Conservation (phyloP, 2,797 vertebrate species). For the Carapus acus region DNA sequence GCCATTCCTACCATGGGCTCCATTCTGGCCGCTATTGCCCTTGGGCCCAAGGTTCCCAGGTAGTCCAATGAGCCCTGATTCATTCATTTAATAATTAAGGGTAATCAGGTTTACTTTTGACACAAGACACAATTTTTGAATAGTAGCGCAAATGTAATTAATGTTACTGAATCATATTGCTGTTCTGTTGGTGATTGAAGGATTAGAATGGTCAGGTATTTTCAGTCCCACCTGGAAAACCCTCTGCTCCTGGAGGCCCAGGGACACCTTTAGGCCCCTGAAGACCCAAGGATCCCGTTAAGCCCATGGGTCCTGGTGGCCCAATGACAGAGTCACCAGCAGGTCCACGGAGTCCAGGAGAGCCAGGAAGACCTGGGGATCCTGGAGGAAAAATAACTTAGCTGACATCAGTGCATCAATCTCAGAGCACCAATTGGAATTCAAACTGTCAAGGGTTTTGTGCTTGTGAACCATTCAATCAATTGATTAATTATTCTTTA, state of each 20-base stretch:
- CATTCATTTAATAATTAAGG: neutral
- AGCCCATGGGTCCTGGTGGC: constrained; percentile 53
- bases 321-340: constrained; percentile 55
- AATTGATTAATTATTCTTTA: no score
- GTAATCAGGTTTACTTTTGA: neutral
- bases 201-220: no score
- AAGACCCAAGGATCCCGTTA: constrained; percentile 50
- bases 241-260: constrained; percentile 54
- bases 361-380: constrained; percentile 52
- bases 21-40: constrained; percentile 60
- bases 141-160: neutral
- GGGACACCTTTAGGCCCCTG: constrained; percentile 70
- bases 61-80: constrained; percentile 46
- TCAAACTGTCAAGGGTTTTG: no score
- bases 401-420: no score
- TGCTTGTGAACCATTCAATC: no score
- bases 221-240: constrained; percentile 51
- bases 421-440: no score
- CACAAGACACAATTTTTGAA: neutral
- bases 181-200: no score
- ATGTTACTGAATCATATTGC: no score
- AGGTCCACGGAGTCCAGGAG: constrained; percentile 60
- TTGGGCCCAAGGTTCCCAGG: constrained; percentile 48
- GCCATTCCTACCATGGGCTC: constrained; percentile 50
- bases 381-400: constrained; percentile 39